Conservation (phyloP, 2,797 vertebrate species). For the Coregonus ussuriensis region DNA sequence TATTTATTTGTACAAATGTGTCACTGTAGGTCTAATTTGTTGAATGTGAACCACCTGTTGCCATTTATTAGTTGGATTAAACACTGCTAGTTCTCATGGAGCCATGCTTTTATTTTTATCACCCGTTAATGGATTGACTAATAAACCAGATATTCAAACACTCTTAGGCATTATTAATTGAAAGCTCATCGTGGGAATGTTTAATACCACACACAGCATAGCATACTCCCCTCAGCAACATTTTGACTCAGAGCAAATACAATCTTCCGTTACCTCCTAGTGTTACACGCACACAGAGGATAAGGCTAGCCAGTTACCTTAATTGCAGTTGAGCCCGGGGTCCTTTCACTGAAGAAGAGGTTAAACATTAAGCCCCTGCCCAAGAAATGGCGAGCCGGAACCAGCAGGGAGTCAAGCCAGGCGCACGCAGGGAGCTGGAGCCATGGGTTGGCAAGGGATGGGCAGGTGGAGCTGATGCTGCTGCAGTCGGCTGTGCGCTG, state of each 20-base stretch:
- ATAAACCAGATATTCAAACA: background rate
- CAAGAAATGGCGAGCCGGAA: background rate
- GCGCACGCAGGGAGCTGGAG: background rate
- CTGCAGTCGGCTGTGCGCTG: background rate
- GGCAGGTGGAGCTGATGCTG: background rate
- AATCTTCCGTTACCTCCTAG: background rate
- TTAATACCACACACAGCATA: background rate
- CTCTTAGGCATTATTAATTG: background rate
- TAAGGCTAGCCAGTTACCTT: slow-evolving; percentile 52
- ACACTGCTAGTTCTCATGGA: background rate
- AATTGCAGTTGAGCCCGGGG: slow-evolving; percentile 26
- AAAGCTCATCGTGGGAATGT: no score
- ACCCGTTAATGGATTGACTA: background rate
- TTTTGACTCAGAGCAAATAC: background rate
- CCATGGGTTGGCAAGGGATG: slow-evolving; percentile 17
- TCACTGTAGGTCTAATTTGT: no score
- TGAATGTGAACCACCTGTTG: no score
- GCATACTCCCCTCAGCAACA: background rate
- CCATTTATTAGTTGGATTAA: background rate
- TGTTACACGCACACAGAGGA: background rate
- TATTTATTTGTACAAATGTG: no score
- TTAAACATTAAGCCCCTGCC: background rate
- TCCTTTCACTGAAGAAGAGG: background rate
- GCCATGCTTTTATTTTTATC: background rate
- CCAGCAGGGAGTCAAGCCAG: slow-evolving; percentile 19